Evolutionary conservation across 2,888 invertebrate genomes (phyloP), one percentile per base, ranked within the genome.

Genomic region (Caenorhabditis plicata): DNA sequence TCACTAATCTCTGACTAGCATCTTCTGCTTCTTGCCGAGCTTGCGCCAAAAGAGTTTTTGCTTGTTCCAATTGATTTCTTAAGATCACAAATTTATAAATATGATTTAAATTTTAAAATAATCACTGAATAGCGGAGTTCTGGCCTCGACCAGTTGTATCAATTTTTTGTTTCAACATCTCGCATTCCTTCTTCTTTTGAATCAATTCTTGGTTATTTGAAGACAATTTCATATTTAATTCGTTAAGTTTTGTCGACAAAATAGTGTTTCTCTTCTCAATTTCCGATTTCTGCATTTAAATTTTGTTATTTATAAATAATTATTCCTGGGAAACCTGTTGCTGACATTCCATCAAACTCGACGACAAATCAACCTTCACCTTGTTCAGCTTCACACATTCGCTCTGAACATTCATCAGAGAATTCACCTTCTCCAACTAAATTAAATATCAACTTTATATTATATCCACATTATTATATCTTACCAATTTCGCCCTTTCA

Each of bases 401-500:
- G 17, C 41, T 54, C 23, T 64, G 60, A n/a, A 56, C 55, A 7
- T 40, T 26, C 8, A 36, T 45, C 31, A 68, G 23, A 1, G 48
- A 27, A 11, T 64, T 50, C 3, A 68, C 45, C 36, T 61, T 47
- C 27, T 64, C 54, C 5, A 60, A 32, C 51, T 58, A 33, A 31
- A 58, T 47, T 22, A 25, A 27, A 17, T 5, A 5, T 19, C 19
- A 29, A 15, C 15, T 13, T 3, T 8, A 15, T 17, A 13, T 26
- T 15, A 11, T 2, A 32, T 15, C 19, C 27, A 31, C 3, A 11
- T 4, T n/a, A 40, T 15, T 2, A 2, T 20, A 38, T 26, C 27
- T 46, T 23, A 55, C 61, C 27, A 68, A 38, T 23, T 54, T 55
- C 0, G 64, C 62, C 32, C 42, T 55, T 9, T 64, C 68, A 1